phyloP scores from a whole-genome alignment of 1,140 invertebrate species.

The Drosophila obscura region DNA sequence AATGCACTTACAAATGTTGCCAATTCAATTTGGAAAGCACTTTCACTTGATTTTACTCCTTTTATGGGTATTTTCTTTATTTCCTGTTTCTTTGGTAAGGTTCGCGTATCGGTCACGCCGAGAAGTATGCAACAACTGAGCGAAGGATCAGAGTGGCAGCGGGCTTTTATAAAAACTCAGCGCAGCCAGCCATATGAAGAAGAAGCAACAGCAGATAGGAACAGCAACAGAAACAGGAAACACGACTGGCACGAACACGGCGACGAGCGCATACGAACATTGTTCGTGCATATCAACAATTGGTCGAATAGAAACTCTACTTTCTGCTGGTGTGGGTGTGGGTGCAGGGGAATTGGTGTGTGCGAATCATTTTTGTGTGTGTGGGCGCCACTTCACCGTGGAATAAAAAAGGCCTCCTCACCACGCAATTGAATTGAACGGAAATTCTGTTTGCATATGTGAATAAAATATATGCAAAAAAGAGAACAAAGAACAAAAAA shows the following conservation, averaged over 20 bases:
- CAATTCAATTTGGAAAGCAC: slow-evolving; percentile 11
- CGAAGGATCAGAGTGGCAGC: slow-evolving; percentile 70
- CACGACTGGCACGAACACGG: slow-evolving; percentile 31
- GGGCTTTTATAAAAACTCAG: slow-evolving; percentile 67
- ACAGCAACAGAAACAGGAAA: slow-evolving; percentile 42
- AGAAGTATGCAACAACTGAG: slow-evolving; percentile 78
- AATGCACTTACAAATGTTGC: slow-evolving; percentile 21
- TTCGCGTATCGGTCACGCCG: slow-evolving; percentile 61
- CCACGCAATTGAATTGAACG: slow-evolving; percentile 73
- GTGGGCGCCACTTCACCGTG: slow-evolving; percentile 48
- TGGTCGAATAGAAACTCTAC: slow-evolving; percentile 71
- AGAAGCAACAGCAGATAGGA: slow-evolving; percentile 18
- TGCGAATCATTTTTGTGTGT: slow-evolving; percentile 13
- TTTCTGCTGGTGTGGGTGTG: slow-evolving; percentile 11
- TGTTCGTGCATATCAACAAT: slow-evolving; percentile 78
- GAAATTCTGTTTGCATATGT: slow-evolving; percentile 80
- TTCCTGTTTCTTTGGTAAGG: slow-evolving; percentile 12
- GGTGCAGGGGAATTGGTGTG: slow-evolving; percentile 21
- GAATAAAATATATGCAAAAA: slow-evolving; percentile 74
- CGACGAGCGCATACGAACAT: slow-evolving; percentile 18
- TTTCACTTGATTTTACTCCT: slow-evolving; percentile 29
- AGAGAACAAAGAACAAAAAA: slow-evolving; percentile 3
- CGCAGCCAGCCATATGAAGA: neutral
- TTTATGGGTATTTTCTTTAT: slow-evolving; percentile 4
- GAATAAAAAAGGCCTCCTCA: slow-evolving; percentile 47